Evolutionary conservation across 2,113 vertebrate genomes (phyloP), one percentile per base, ranked within the genome.

Genomic region (Motacilla alba): DNA sequence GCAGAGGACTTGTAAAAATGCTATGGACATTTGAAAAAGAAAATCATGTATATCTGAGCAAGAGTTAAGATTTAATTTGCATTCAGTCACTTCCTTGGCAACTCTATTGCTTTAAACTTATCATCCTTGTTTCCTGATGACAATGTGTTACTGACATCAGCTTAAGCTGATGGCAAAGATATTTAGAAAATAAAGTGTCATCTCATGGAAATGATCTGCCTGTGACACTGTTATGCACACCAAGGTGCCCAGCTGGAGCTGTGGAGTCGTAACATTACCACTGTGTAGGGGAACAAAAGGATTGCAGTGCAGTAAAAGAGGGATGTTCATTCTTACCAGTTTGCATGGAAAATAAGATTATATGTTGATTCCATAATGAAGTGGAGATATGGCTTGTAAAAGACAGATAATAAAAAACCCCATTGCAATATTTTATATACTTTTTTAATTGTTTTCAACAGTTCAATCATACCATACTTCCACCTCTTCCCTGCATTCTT

Each of bases 131-230:
- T 96, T 87, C 37, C 53, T 76, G 75, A 90, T 93, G 89, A 94
- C 90, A 94, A 2, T 59, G 89, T 95, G 91, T 85, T 94, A 80
- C 87, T 91, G 93, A 94, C 89, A 76, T 95, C 77, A 96, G 74
- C 84, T 82, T n/a, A 64, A 91, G 46, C 21, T 80, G 93, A 63
- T 91, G 74, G 63, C 31, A 93, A 53, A 87, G 70, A 82, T 58
- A 69, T 82, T 87, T 90, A 88, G 81, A 90, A 96, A 87, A 91
- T 69, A 58, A 87, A 73, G 43, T 89, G 49, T 87, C n/a, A 75
- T 81, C 39, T 67, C 23, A 26, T 0, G 0, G 58, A 89, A 94
- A 28, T 58, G 1, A 60, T 93, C 83, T 89, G 63, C 46, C 47
- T 78, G 60, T 88, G 59, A 70, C 35, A 62, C 18, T 53, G 56